A percentile compares a stretch with the other conserved stretches of the same genome.
Evolutionary conservation across 53 echinoderm and acorn worm species (phyloP).

Genomic region (Patiria pectinifera): DNA sequence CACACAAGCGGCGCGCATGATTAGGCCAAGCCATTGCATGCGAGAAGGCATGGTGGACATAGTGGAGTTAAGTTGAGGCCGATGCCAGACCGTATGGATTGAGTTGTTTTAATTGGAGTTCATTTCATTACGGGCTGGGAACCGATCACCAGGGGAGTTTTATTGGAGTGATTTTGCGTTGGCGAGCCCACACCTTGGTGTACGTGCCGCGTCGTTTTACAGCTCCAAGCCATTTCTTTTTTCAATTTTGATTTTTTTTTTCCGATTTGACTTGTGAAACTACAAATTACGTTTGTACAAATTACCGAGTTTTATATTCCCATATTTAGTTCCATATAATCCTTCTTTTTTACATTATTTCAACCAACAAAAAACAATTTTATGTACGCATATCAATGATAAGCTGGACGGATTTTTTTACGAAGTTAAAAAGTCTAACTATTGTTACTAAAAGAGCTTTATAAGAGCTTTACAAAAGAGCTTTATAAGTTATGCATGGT

Average conservation of each 20-base stretch:
- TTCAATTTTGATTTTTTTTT: background rate
- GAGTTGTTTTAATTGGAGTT: slow-evolving; percentile 24
- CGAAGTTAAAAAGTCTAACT: too few species aligned
- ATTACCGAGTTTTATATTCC: too few species aligned
- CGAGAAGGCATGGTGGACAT: background rate
- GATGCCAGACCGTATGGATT: slow-evolving; percentile 42
- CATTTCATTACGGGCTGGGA: slow-evolving; percentile 40
- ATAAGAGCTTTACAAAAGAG: too few species aligned
- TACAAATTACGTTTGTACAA: background rate
- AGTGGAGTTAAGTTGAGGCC: slow-evolving; percentile 1
- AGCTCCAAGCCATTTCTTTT: background rate
- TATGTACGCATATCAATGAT: too few species aligned
- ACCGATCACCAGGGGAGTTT: slow-evolving; percentile 32
- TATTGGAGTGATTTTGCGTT: slow-evolving; percentile 17
- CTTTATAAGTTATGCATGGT: too few species aligned
- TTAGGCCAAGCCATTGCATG: background rate
- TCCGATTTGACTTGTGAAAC: background rate
- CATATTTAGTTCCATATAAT: too few species aligned
- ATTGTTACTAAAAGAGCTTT: too few species aligned
- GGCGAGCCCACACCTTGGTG: background rate
- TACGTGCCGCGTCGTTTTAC: background rate
- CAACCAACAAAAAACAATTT: too few species aligned
- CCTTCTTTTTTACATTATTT: too few species aligned
- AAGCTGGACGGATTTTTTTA: too few species aligned
- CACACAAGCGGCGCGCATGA: background rate